Base-by-base conservation (phyloP, 2,113 vertebrate genomes). In the Ailurus styani region DNA sequence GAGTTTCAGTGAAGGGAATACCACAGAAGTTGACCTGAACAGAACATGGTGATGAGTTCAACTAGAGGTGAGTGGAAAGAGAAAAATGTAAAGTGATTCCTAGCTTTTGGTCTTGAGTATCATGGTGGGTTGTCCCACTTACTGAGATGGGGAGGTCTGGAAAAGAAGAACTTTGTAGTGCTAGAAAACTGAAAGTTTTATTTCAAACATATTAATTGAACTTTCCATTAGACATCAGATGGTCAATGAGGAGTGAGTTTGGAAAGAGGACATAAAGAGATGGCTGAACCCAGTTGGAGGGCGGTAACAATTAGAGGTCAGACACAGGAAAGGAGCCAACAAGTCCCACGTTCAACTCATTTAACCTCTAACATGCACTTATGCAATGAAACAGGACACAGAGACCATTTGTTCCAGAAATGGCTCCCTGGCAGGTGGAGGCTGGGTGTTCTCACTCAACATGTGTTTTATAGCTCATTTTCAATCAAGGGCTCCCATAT, bases 401-500 rank as follows among this genome's bases (percentile, higher is more conserved):
- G 86, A 64, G n/a, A 50, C 20, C 10, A 31, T 54, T 86, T 66
- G 37, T 75, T 81, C 73, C 77, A 83, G 90, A 83, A 95, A 95
- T 31, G 60, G 88, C 73, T 70, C 37, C 72, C 50, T 68, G 75
- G 55, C 7, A 6, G 13, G 52, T 31, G 62, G 6, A 55, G 55
- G 52, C 4, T 86, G 50, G 66, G 88, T 97, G 81, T 82, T 25
- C 81, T 91, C 47, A 86, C 66, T 94, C 88, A 91, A 72, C 50
- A 78, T 84, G 8, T 70, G 83, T 62, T 97, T 91, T 95, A 86
- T 68, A 54, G 92, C 85, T 93, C 4, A 70, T 98, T 96, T 98
- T 97, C 93, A 96, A 97, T 96, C 96, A 64, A 97, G 83, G 73
- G 66, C 88, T 97, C 88, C 85, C 87, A 45, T 84, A 94, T 95